phyloP scores from a whole-genome alignment of 2,113 vertebrate genomes.

The Gallinago paraguaiae region DNA sequence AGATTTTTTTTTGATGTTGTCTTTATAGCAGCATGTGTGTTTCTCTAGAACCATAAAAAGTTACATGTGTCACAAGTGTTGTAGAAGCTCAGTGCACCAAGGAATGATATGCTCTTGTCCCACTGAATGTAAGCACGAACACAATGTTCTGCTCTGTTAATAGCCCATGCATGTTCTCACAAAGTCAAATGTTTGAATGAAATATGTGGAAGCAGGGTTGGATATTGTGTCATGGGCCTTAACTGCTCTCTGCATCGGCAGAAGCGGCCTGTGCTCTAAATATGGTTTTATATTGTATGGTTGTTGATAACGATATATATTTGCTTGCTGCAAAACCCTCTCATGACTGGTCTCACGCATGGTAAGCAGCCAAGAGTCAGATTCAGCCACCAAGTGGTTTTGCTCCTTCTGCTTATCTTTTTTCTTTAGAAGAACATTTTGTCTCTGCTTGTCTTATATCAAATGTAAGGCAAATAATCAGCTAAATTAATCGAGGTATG shows the following conservation, averaged over 20 bases:
- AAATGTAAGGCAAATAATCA: not conserved
- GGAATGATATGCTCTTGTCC: not conserved
- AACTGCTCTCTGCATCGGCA: not conserved
- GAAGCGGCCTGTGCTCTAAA: not conserved
- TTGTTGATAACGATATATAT: not conserved
- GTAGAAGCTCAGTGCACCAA: not conserved
- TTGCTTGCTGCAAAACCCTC: not conserved
- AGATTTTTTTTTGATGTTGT: not conserved
- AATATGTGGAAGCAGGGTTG: not conserved
- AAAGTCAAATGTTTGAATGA: not conserved
- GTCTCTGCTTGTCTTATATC: not conserved
- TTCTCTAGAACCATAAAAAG: not conserved
- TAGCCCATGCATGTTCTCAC: not conserved
- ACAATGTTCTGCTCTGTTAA: not conserved
- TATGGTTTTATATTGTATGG: fast-evolving
- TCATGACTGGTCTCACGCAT: fast-evolving
- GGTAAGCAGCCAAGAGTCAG: fast-evolving
- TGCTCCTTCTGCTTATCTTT: not conserved
- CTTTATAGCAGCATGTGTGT: not conserved
- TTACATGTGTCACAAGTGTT: not conserved
- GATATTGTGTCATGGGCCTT: not conserved
- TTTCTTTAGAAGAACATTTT: not conserved
- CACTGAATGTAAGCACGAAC: fast-evolving
- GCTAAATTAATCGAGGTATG: not conserved
- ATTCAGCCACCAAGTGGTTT: not conserved